phyloP scores from a whole-genome alignment of 2,113 vertebrate species.

The Dunckerocampus dactyliophorus region DNA sequence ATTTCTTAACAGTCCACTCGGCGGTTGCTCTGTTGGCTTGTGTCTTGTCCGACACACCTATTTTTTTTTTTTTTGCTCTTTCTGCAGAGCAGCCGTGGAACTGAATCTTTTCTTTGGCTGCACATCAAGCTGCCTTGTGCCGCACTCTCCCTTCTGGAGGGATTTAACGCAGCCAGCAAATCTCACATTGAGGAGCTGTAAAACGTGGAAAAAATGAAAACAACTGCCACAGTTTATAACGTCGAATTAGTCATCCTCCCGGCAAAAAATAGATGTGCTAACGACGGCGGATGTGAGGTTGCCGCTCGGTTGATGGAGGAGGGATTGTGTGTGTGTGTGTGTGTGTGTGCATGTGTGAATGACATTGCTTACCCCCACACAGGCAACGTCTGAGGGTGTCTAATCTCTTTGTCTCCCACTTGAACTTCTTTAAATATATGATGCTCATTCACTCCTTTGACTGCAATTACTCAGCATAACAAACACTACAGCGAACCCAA shows the following conservation, averaged over 20 bases:
- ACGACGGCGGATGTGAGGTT: slow-evolving; percentile 11
- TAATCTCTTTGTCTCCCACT: slow-evolving; percentile 12
- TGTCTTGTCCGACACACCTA: slow-evolving; percentile 38
- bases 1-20: slow-evolving; percentile 1
- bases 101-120: slow-evolving; percentile 46
- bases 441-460: no score
- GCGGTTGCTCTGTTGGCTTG: slow-evolving; percentile 12
- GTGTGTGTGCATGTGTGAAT: neutral
- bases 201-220: slow-evolving; percentile 11
- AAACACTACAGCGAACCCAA: no score
- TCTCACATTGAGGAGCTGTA: slow-evolving; percentile 21
- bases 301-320: slow-evolving; percentile 31
- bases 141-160: slow-evolving; percentile 7
- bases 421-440: neutral
- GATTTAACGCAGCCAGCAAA: slow-evolving; percentile 48
- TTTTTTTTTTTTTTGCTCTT: slow-evolving; percentile 2
- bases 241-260: slow-evolving; percentile 40
- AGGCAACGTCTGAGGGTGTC: slow-evolving; percentile 4
- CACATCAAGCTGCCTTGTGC: slow-evolving; percentile 40
- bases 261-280: slow-evolving; percentile 27
- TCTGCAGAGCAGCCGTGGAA: slow-evolving; percentile 39
- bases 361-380: neutral
- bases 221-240: slow-evolving; percentile 9
- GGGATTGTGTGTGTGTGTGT: slow-evolving; percentile 41
- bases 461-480: no score